Percentiles rank a stretch among this genome's conserved stretches.
These are phyloP conservation scores for Cylloceria caligata DNA, from an alignment of 2,888 invertebrate species.

Conservation along the genomic window DNA sequence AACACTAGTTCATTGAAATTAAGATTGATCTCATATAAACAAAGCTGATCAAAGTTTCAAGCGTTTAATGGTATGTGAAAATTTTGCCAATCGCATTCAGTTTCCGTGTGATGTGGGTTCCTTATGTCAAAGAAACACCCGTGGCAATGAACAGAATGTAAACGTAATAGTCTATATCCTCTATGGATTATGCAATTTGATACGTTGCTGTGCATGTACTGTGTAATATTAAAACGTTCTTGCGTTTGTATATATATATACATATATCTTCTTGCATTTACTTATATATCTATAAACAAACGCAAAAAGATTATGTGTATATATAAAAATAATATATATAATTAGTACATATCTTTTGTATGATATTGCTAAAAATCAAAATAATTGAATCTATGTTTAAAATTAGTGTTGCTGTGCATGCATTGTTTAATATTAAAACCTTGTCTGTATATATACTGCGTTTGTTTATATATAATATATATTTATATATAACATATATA, in stretches of 20 bases:
- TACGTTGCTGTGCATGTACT: constrained; percentile 83
- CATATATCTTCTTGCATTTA: no score
- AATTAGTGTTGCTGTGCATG: constrained; percentile 77
- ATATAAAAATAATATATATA: no score
- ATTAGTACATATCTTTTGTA: constrained; percentile 66
- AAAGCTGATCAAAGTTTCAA: background rate
- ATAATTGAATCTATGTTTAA: constrained; percentile 77
- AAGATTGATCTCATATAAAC: constrained; percentile 15
- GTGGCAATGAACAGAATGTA: constrained; percentile 82
- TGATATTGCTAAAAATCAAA: constrained; percentile 80
- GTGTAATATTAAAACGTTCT: constrained; percentile 73
- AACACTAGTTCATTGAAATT: constrained; percentile 21
- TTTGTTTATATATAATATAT: constrained; percentile 72
- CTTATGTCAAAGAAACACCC: constrained; percentile 77
- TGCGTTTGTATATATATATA: no score
- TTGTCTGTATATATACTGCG: constrained; percentile 70
- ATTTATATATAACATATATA: no score
- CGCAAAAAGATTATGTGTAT: no score
- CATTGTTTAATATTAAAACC: no score
- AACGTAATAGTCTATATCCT: constrained; percentile 72
- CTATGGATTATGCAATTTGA: constrained; percentile 83
- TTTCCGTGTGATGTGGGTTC: constrained; percentile 64
- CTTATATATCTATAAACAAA: no score
- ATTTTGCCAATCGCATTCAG: constrained; percentile 1
- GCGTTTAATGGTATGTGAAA: constrained; percentile 8